phyloP scores from a whole-genome alignment of 2,888 invertebrate genomes.

The Scaptomyza parva region DNA sequence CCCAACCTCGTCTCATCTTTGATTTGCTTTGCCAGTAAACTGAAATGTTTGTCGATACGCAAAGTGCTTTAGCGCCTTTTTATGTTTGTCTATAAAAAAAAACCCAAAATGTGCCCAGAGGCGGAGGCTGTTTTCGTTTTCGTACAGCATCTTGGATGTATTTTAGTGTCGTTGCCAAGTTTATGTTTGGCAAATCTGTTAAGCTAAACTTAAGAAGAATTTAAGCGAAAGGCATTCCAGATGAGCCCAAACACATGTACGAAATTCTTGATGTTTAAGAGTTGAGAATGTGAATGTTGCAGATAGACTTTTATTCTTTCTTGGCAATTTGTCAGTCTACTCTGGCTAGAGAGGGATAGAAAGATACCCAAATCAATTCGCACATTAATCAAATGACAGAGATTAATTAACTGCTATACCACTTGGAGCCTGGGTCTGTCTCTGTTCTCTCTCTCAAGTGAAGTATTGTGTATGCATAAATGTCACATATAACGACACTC shows the following conservation, averaged over 20 bases:
- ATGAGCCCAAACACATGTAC: slow-evolving; percentile 10
- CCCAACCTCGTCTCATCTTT: background rate
- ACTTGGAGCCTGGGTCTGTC: slow-evolving; percentile 8
- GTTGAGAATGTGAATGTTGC: background rate
- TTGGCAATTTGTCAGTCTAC: slow-evolving; percentile 29
- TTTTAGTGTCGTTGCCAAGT: slow-evolving; percentile 15
- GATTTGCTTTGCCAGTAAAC: slow-evolving; percentile 35
- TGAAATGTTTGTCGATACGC: slow-evolving; percentile 59
- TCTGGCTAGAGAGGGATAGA: slow-evolving; percentile 3
- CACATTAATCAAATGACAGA: slow-evolving; percentile 71
- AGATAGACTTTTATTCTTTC: slow-evolving; percentile 1
- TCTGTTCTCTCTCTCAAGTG: slow-evolving; percentile 5
- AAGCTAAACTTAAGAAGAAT: slow-evolving; percentile 7
- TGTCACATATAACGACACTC: slow-evolving; percentile 74
- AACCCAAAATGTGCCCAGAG: slow-evolving; percentile 9
- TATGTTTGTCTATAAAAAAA: slow-evolving; percentile 66
- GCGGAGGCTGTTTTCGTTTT: slow-evolving; percentile 6
- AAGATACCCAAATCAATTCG: slow-evolving; percentile 63
- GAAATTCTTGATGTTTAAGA: slow-evolving; percentile 2
- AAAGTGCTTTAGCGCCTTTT: slow-evolving; percentile 60
- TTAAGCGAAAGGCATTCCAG: background rate
- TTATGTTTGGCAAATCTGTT: slow-evolving; percentile 29
- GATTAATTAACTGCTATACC: slow-evolving; percentile 69
- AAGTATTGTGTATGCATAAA: slow-evolving; percentile 72
- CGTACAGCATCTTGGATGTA: background rate